Evolutionary conservation across 2,113 vertebrate species (phyloP).

Genomic region (Oreochromis spilurus): DNA sequence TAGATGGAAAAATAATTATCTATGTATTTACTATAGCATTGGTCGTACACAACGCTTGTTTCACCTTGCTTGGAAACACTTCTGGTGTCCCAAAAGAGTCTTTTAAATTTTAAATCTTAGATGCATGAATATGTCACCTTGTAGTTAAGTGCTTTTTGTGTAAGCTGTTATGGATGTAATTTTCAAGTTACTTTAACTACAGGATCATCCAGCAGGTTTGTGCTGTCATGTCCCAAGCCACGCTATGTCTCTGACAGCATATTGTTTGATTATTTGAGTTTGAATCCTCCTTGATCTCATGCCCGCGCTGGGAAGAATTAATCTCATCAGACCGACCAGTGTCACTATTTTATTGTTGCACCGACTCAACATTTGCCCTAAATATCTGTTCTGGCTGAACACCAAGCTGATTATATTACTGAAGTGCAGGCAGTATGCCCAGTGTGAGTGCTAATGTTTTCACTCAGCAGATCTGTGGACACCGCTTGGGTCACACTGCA

Average conservation of each 20-base stretch:
- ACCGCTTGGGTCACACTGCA: slow-evolving; percentile 36
- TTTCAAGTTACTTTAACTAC: not conserved
- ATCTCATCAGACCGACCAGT: slow-evolving; percentile 13
- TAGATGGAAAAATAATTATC: not conserved
- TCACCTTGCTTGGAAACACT: not conserved
- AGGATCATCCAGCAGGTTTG: not conserved
- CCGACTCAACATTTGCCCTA: slow-evolving; percentile 29
- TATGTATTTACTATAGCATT: not conserved
- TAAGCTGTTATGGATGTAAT: not conserved
- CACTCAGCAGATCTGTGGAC: slow-evolving; percentile 48
- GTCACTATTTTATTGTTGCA: slow-evolving; percentile 20
- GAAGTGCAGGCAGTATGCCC: slow-evolving; percentile 33
- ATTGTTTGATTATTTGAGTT: slow-evolving; percentile 12
- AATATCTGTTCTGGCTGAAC: slow-evolving; percentile 28
- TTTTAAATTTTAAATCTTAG: not conserved
- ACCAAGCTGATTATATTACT: slow-evolving; percentile 48
- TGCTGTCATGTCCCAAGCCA: not conserved
- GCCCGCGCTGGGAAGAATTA: not conserved
- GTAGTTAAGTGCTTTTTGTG: not conserved
- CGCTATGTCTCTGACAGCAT: not conserved
- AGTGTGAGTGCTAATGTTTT: slow-evolving; percentile 37
- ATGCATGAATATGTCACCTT: not conserved
- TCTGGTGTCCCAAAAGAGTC: not conserved
- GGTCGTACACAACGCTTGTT: not conserved
- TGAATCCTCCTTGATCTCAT: not conserved